Base-by-base conservation (phyloP, 2,797 vertebrate species). In the Arremon brunneinucha region DNA sequence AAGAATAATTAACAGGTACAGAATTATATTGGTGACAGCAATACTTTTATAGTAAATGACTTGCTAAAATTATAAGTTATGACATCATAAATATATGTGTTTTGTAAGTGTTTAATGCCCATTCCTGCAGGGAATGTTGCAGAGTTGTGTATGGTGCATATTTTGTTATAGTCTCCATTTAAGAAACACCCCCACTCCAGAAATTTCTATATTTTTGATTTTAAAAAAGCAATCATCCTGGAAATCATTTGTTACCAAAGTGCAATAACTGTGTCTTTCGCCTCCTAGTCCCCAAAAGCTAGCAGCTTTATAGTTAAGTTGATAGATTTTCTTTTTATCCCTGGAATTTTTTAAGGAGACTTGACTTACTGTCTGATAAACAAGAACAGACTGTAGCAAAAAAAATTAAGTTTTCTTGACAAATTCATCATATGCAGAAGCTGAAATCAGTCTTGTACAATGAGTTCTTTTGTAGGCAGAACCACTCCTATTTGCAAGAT, bases 1-100 rank as follows among this genome's bases (percentile, higher is more conserved):
- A 86, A 98, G 99, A 97, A 99, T 99, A 97, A 99, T 99, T 96
- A 99, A 99, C 97, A 99, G 99, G 99, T 99, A 96, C 18, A 74
- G 18, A 49, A 56, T 35, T 49, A 37, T 53, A 56, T 3, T 68
- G 32, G 21, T 70, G 17, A 52, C 16, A 69, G 21, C 46, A 83
- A 35, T 35, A 57, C 21, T 34, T 63, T 27, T 37, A 43, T 39
- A 64, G 68, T 52, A 78, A 75, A 81, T 41, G 0, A 34, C 50
- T 72, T 76, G 24, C 47, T 71, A 69, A 81, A 68, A 63, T 43
- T 37, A 9, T 34, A 43, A 72, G 14, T 53, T 87, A 39, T 35
- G 11, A 41, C 41, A 46, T 35, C n/a, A 59, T 74, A 57, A 62
- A 50, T 69, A 50, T 70, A 26, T 14, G 13, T 65, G 34, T 37